A percentile compares a stretch with the other conserved stretches of the same genome.
Evolutionary conservation across 2,113 vertebrate species (phyloP).

Genomic region (Oriolus oriolus): DNA sequence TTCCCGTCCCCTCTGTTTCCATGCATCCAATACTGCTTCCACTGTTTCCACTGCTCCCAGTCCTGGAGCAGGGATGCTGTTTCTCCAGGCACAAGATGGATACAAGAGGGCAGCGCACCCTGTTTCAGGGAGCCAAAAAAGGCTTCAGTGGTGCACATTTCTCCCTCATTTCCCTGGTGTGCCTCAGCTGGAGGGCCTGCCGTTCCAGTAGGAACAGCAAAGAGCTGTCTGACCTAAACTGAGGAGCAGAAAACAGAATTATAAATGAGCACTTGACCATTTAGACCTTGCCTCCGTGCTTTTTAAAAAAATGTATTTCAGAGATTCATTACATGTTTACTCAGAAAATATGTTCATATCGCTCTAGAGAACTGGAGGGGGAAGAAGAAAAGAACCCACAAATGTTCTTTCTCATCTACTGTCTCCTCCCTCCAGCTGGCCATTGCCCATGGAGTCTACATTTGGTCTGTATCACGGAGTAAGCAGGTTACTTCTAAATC

Average conservation of each 20-base stretch:
- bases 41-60: neutral
- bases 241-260: neutral
- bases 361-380: neutral
- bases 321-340: neutral
- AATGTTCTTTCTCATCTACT: neutral
- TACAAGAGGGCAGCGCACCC: neutral
- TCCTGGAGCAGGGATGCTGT: neutral
- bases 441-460: neutral
- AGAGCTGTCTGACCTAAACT: neutral
- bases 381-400: neutral
- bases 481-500: neutral
- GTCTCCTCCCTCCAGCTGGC: neutral
- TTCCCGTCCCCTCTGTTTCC: neutral
- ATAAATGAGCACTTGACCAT: neutral
- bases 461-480: neutral
- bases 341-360: neutral
- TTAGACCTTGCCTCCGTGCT: neutral
- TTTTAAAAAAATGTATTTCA: neutral
- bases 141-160: accelerated
- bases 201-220: neutral
- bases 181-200: neutral
- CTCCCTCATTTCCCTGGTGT: neutral
- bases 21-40: neutral
- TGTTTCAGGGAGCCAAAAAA: neutral
- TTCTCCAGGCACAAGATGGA: neutral